Percentiles rank a stretch among this genome's conserved stretches.
phyloP scores from a whole-genome alignment of 1,140 invertebrate species.

The Pectinophora gossypiella region DNA sequence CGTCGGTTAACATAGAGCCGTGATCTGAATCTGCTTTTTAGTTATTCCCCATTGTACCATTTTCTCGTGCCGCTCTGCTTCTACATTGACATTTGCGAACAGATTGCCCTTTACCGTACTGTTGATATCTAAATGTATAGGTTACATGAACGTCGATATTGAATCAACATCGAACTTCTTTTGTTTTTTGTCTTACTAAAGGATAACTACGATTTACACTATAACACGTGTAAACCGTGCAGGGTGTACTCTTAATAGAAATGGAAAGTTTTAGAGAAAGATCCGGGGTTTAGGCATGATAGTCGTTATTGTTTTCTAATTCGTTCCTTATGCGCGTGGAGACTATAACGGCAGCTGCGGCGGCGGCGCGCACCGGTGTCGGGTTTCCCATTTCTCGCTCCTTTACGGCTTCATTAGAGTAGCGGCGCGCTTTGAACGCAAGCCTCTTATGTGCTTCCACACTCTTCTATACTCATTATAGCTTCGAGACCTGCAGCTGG shows the following conservation, averaged over 20 bases:
- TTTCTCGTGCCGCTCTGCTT: slow-evolving; percentile 15
- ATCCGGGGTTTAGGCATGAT: not conserved
- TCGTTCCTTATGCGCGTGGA: not conserved
- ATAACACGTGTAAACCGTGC: no score
- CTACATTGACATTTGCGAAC: slow-evolving; percentile 1
- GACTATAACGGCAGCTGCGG: slow-evolving; percentile 29
- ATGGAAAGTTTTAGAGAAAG: no score
- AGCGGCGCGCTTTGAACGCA: slow-evolving; percentile 25
- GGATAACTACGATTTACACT: no score
- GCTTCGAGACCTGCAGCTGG: slow-evolving; percentile 15
- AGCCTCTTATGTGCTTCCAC: slow-evolving; percentile 12
- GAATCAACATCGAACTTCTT: no score
- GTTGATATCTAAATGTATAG: not conserved
- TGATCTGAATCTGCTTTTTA: slow-evolving; percentile 67
- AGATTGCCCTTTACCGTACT: not conserved
- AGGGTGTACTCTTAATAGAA: no score
- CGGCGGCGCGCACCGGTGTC: slow-evolving; percentile 36
- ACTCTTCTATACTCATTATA: slow-evolving; percentile 19
- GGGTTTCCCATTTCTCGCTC: slow-evolving; percentile 51
- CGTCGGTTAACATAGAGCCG: slow-evolving; percentile 48
- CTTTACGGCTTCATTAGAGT: slow-evolving; percentile 61
- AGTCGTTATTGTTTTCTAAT: slow-evolving; percentile 1
- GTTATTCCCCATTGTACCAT: slow-evolving; percentile 49
- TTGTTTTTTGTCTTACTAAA: no score
- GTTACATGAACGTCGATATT: no score